A percentile compares a stretch with the other conserved stretches of the same genome.
Evolutionary conservation across 2,797 vertebrate genomes (phyloP).

Genomic region (Enteromius viviparus): DNA sequence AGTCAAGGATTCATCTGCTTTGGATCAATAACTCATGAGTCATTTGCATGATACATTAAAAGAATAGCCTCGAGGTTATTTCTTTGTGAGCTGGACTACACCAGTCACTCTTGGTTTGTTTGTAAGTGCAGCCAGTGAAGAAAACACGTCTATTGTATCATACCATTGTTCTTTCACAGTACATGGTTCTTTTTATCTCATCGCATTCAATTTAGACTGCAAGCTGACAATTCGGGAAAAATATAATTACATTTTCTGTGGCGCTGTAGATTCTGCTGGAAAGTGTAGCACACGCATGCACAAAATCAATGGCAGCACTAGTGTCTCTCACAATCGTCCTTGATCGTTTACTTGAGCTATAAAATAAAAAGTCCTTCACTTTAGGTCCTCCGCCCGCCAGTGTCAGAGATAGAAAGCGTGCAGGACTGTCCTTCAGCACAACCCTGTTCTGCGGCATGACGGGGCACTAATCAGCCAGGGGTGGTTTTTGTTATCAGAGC

Average conservation of each 20-base stretch:
- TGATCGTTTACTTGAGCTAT: slow-evolving; percentile 17
- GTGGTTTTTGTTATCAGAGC: slow-evolving; percentile 37
- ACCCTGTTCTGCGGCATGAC: slow-evolving; percentile 35
- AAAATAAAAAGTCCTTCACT: slow-evolving; percentile 26
- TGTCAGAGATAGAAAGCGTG: not conserved
- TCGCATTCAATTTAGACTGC: slow-evolving; percentile 12
- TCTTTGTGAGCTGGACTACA: not conserved
- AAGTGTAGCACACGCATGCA: not conserved
- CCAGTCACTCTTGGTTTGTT: not conserved
- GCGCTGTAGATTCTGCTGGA: not conserved
- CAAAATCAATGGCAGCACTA: not conserved
- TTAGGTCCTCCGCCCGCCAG: not conserved
- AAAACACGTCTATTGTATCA: not conserved
- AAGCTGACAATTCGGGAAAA: not conserved
- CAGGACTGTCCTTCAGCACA: slow-evolving; percentile 33
- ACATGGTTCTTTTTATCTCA: slow-evolving; percentile 17
- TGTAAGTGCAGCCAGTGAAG: not conserved
- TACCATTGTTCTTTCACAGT: not conserved
- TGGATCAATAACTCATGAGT: not conserved
- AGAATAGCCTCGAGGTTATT: not conserved
- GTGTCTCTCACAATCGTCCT: slow-evolving; percentile 10
- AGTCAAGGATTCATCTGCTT: not conserved
- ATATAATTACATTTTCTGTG: slow-evolving; percentile 18
- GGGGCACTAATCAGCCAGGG: slow-evolving; percentile 34
- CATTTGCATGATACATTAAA: not conserved